Conservation (phyloP, 2,797 vertebrate genomes). For the Squalus acanthias region DNA sequence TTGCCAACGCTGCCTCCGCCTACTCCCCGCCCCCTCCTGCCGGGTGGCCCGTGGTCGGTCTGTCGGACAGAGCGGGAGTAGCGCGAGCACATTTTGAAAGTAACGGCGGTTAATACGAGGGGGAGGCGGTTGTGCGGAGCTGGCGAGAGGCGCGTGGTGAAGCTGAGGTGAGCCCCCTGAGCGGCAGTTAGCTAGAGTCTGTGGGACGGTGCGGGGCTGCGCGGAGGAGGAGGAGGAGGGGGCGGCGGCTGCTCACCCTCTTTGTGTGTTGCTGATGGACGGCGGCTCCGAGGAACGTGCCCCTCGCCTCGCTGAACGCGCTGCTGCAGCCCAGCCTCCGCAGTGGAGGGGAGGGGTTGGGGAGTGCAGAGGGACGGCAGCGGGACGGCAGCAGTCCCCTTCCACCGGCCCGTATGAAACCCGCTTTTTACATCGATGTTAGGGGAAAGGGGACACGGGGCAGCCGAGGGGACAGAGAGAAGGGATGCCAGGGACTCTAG, state of each 20-base stretch:
- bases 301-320: not conserved
- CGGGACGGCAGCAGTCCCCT: not conserved
- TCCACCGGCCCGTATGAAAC: not conserved
- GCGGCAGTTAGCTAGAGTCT: not conserved
- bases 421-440: not conserved
- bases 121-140: not conserved
- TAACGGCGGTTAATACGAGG: not conserved
- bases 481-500: not conserved
- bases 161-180: not conserved
- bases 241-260: not conserved
- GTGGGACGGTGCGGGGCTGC: not conserved
- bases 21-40: not conserved
- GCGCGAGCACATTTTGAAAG: not conserved
- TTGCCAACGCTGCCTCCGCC: not conserved
- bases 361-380: not conserved
- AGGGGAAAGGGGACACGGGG: too few relatives aligned
- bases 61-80: not conserved
- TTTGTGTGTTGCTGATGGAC: not conserved
- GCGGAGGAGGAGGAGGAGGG: too few relatives aligned
- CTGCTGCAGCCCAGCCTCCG: not conserved
- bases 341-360: not conserved
- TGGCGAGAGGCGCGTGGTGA: not conserved
- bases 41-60: not conserved
- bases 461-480: too few relatives aligned
- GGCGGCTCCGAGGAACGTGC: not conserved